Evolutionary conservation across 2,797 vertebrate genomes (phyloP).

Genomic region (Notamacropus eugenii): DNA sequence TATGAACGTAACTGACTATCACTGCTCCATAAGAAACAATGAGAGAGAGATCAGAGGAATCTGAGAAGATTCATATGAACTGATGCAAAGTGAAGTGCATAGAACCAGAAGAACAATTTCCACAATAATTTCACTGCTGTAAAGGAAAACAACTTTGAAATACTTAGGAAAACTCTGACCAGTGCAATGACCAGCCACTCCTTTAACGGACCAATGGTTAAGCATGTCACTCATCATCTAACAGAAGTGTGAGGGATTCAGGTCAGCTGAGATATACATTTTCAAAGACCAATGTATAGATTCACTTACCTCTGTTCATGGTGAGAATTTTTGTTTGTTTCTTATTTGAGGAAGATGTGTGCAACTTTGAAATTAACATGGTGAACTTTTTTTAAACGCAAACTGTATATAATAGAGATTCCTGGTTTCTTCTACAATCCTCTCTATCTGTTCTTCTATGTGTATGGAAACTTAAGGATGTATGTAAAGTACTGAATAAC

Average conservation of each 20-base stretch:
- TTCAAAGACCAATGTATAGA: not conserved
- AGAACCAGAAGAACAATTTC: not conserved
- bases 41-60: not conserved
- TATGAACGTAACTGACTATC: not conserved
- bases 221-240: not conserved
- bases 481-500: not conserved
- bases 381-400: not conserved
- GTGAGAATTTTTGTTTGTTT: not conserved
- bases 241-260: not conserved
- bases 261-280: not conserved
- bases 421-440: not conserved
- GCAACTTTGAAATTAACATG: not conserved
- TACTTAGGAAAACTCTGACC: not conserved
- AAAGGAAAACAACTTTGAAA: not conserved
- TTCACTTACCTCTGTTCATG: not conserved
- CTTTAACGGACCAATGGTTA: not conserved
- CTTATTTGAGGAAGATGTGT: not conserved
- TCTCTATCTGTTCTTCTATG: not conserved
- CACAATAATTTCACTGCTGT: not conserved
- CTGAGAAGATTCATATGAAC: not conserved
- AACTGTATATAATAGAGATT: not conserved
- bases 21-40: not conserved
- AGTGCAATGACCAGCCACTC: not conserved
- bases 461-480: not conserved
- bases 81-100: not conserved